These are phyloP conservation scores for Passer domesticus DNA, from an alignment of 2,113 vertebrate genomes.

Conservation along the genomic window DNA sequence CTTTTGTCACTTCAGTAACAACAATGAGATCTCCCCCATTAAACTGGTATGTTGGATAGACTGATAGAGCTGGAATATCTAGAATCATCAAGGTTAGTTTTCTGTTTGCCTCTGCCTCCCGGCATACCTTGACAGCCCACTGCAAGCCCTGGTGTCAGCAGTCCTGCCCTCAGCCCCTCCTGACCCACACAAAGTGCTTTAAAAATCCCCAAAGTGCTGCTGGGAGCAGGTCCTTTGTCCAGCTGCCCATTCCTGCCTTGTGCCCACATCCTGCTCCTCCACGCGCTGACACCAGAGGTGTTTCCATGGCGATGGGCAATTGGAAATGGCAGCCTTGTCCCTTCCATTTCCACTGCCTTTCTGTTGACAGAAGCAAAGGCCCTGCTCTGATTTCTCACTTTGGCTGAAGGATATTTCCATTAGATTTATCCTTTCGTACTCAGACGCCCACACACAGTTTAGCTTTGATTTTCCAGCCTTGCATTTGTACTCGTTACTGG, in stretches of 20 bases:
- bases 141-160: background rate
- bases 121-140: fast-evolving
- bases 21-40: background rate
- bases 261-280: background rate
- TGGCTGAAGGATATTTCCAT: conserved; percentile 46
- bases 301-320: conserved; percentile 73
- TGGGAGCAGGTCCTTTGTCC: fast-evolving
- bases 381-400: conserved; percentile 46
- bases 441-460: conserved; percentile 11
- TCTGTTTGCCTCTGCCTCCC: background rate
- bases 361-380: conserved; percentile 61
- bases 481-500: background rate
- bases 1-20: background rate
- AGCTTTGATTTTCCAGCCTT: background rate
- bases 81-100: background rate
- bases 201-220: background rate
- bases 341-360: conserved; percentile 23
- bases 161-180: background rate
- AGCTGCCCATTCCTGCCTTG: background rate
- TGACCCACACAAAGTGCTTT: background rate
- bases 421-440: conserved; percentile 29
- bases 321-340: conserved; percentile 47
- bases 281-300: conserved; percentile 42
- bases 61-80: background rate
- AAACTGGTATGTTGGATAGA: background rate